Evolutionary conservation across 2,113 vertebrate species (phyloP).

Genomic region (Oenanthe oenanthe): DNA sequence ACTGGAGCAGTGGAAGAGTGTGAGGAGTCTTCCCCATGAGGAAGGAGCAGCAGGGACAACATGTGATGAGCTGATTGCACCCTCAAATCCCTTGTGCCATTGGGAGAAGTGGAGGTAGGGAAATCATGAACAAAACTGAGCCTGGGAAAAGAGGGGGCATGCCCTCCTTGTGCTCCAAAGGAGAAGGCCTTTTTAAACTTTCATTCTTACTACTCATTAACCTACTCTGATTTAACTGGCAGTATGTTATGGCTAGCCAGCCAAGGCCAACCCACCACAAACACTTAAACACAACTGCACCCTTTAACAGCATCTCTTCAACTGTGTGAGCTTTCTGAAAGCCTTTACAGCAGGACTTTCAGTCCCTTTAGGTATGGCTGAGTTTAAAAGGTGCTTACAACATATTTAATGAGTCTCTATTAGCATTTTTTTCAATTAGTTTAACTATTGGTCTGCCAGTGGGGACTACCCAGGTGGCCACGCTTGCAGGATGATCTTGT

Average conservation of each 20-base stretch:
- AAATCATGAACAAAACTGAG: not conserved
- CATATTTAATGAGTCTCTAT: rapidly evolving
- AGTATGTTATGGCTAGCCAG: not conserved
- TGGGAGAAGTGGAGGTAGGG: rapidly evolving
- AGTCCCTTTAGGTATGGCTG: not conserved
- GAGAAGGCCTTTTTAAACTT: not conserved
- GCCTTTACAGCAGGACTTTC: not conserved
- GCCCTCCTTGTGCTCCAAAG: not conserved
- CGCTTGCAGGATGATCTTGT: not conserved
- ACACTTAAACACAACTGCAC: not conserved
- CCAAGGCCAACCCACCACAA: not conserved
- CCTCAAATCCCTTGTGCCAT: rapidly evolving
- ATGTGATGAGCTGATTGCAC: not conserved
- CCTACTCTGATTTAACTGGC: not conserved
- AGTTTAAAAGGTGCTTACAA: not conserved
- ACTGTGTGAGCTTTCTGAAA: not conserved
- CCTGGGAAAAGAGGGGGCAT: rapidly evolving
- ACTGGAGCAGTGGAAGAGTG: not conserved
- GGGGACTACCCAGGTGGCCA: not conserved
- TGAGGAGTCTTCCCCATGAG: not conserved
- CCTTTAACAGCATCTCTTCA: not conserved
- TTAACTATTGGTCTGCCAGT: not conserved
- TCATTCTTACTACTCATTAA: not conserved
- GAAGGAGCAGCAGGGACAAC: not conserved
- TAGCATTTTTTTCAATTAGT: not conserved